A percentile compares a stretch with the other conserved stretches of the same genome.
phyloP scores from a whole-genome alignment of 2,113 vertebrate genomes.

The Eolophus roseicapilla region DNA sequence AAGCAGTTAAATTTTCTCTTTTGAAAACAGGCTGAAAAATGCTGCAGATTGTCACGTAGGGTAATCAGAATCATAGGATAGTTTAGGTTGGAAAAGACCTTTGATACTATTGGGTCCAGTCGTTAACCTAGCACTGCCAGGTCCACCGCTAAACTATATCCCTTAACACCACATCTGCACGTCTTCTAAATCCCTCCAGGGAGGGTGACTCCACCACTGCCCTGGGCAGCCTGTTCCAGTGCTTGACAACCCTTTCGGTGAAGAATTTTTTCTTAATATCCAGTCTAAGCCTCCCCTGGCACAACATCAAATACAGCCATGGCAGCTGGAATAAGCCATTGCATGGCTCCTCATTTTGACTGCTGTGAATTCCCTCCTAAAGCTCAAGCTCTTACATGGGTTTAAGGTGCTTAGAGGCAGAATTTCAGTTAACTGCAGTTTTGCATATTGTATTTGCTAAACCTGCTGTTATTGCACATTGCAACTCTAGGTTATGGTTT shows the following conservation, averaged over 20 bases:
- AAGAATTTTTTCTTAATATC: neutral
- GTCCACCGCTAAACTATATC: neutral
- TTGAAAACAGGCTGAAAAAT: neutral
- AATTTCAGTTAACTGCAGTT: neutral
- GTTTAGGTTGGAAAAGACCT: neutral
- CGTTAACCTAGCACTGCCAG: neutral
- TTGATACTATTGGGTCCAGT: neutral
- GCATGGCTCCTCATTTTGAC: neutral
- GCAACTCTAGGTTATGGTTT: neutral
- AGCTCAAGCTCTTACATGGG: neutral
- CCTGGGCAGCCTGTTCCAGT: neutral
- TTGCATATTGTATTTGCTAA: neutral
- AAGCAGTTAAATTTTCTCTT: neutral
- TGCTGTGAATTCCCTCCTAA: neutral
- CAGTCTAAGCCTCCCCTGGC: neutral
- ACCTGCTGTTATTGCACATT: neutral
- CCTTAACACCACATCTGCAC: neutral
- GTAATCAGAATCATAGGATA: neutral
- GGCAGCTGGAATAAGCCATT: neutral
- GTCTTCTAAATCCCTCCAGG: neutral
- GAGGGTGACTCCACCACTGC: neutral
- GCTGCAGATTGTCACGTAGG: neutral
- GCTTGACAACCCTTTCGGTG: neutral
- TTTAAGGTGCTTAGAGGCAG: neutral
- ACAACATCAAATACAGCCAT: neutral